phyloP scores from a whole-genome alignment of 1,140 invertebrate genomes.

The Caerostris extrusa region DNA sequence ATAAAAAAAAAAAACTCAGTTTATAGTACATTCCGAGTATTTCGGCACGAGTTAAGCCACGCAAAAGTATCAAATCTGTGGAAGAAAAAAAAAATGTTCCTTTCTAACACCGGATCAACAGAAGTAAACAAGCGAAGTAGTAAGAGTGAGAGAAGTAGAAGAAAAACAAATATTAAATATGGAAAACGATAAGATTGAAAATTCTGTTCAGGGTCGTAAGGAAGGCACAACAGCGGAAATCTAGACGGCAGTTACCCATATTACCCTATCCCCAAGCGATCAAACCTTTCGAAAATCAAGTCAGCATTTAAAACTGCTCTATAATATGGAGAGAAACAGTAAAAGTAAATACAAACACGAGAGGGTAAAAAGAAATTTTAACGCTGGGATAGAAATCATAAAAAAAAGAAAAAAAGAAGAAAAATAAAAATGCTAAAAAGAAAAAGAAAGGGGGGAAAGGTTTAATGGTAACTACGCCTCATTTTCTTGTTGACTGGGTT shows the following conservation, averaged over 20 bases:
- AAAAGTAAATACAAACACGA: conserved; percentile 73
- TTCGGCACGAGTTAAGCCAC: not conserved
- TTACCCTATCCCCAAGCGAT: conserved; percentile 49
- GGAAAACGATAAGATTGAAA: conserved; percentile 67
- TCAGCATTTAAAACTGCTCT: conserved; percentile 72
- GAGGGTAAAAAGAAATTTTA: conserved; percentile 52
- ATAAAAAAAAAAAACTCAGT: too few species aligned
- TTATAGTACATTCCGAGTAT: not conserved
- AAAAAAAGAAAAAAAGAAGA: conserved; percentile 18
- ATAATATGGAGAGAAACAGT: conserved; percentile 23
- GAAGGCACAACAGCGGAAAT: not conserved
- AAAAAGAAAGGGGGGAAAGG: too few species aligned
- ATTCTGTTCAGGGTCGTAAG: conserved; percentile 39
- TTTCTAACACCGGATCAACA: conserved; percentile 15
- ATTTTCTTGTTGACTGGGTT: too few species aligned
- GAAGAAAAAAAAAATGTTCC: not conserved
- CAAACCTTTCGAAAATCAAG: conserved; percentile 62
- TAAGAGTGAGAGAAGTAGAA: too few species aligned
- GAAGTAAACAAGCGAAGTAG: not conserved
- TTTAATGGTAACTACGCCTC: too few species aligned
- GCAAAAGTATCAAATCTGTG: not conserved
- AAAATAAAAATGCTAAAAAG: too few species aligned
- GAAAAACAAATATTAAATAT: conserved; percentile 70
- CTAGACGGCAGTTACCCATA: not conserved
- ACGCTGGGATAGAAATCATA: conserved; percentile 56